Percentiles rank a stretch among this genome's conserved stretches.
phyloP scores from a whole-genome alignment of 2,797 vertebrate species.

The Xerus rutilus region DNA sequence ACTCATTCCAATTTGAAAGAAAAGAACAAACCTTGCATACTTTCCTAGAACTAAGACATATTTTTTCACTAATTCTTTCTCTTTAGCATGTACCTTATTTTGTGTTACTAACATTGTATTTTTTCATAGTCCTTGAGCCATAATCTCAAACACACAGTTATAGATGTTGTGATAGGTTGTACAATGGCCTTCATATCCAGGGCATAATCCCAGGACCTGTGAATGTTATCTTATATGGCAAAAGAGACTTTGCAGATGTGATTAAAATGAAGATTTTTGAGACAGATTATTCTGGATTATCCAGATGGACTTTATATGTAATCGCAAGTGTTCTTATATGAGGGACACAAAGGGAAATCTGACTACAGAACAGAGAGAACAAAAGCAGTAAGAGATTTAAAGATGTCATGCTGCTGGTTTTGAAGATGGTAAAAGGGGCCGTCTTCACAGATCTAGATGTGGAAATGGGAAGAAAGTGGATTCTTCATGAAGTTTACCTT shows the following conservation, averaged over 20 bases:
- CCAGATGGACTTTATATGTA: neutral
- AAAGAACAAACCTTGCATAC: neutral
- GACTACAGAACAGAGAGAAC: neutral
- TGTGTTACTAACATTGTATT: neutral
- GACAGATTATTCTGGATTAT: neutral
- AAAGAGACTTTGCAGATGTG: neutral
- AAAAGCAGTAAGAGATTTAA: neutral
- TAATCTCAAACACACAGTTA: neutral
- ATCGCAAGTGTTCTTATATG: neutral
- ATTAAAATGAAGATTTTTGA: neutral
- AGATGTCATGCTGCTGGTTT: neutral
- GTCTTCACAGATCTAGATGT: neutral
- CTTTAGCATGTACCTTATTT: neutral
- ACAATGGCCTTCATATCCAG: neutral
- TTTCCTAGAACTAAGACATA: neutral
- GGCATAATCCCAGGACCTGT: neutral
- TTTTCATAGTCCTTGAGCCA: neutral
- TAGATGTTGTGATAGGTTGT: neutral
- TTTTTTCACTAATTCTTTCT: neutral
- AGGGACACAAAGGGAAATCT: neutral
- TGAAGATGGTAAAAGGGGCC: neutral
- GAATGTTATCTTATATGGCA: neutral
- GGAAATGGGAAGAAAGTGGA: neutral
- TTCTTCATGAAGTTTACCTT: neutral
- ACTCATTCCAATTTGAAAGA: constrained; percentile 36